These are phyloP conservation scores for Antedon mediterranea DNA, from an alignment of 53 echinoderm and acorn worm species.

Conservation along the genomic window DNA sequence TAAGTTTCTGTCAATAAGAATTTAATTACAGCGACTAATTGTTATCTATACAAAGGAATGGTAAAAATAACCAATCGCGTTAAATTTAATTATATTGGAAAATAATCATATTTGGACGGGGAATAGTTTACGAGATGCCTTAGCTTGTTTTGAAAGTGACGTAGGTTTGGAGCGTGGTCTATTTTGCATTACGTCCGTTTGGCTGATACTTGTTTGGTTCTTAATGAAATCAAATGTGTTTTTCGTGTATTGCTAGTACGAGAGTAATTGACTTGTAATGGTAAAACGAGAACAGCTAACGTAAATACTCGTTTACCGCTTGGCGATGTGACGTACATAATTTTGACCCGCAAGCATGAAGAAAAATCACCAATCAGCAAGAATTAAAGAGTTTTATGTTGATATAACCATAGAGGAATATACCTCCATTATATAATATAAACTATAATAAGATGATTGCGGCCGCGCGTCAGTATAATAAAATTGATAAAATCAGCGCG, in stretches of 20 bases:
- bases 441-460: no score
- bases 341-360: background rate
- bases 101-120: background rate
- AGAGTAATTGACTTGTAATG: slow-evolving; percentile 1
- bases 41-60: background rate
- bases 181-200: background rate
- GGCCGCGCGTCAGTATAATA: no score
- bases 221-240: background rate
- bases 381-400: no score
- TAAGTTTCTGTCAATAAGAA: background rate
- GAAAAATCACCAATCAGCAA: background rate
- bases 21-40: background rate
- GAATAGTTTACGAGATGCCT: background rate
- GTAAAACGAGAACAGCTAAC: background rate
- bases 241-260: background rate
- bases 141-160: background rate
- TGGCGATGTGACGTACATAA: background rate
- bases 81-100: background rate
- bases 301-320: background rate
- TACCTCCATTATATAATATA: no score
- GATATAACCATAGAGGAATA: no score
- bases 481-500: no score
- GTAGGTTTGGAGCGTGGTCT: background rate
- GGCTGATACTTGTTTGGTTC: background rate
- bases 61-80: background rate